A percentile compares a stretch with the other conserved stretches of the same genome.
Conservation (phyloP, 2,888 invertebrate species). For the Strigamia crassipes region DNA sequence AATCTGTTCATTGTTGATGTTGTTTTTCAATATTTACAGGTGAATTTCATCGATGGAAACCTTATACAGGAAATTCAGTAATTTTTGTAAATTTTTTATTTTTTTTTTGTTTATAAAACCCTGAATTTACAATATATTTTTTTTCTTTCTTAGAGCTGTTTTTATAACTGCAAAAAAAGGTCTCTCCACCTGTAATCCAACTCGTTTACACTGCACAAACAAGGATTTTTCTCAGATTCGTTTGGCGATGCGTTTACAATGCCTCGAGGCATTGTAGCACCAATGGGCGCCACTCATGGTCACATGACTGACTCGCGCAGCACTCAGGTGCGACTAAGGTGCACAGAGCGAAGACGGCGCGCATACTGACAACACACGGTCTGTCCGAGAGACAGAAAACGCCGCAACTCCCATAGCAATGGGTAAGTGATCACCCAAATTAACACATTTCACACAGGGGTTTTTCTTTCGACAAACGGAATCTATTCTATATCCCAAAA, state of each 20-base stretch:
- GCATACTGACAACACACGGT: neutral
- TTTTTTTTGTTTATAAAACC: neutral
- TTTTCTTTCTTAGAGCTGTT: neutral
- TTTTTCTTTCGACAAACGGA: neutral
- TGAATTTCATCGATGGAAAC: too few relatives aligned
- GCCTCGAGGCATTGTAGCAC: conserved; percentile 10
- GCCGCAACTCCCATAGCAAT: neutral
- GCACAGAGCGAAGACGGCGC: conserved; percentile 10
- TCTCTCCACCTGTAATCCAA: neutral
- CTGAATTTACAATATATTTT: neutral
- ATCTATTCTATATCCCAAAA: neutral
- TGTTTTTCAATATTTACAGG: too few relatives aligned
- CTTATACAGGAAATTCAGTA: too few relatives aligned
- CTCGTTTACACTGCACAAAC: conserved; percentile 4
- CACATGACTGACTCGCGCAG: neutral
- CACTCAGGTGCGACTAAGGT: neutral
- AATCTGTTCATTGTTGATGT: too few relatives aligned
- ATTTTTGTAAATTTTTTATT: too few relatives aligned
- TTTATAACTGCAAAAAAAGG: neutral
- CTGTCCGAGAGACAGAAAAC: neutral
- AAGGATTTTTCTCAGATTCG: neutral
- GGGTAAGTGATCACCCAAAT: neutral
- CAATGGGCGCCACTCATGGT: neutral
- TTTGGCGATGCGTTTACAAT: neutral
- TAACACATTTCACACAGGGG: neutral